Conservation (phyloP, 2,113 vertebrate genomes). For the Hystrix brachyura region DNA sequence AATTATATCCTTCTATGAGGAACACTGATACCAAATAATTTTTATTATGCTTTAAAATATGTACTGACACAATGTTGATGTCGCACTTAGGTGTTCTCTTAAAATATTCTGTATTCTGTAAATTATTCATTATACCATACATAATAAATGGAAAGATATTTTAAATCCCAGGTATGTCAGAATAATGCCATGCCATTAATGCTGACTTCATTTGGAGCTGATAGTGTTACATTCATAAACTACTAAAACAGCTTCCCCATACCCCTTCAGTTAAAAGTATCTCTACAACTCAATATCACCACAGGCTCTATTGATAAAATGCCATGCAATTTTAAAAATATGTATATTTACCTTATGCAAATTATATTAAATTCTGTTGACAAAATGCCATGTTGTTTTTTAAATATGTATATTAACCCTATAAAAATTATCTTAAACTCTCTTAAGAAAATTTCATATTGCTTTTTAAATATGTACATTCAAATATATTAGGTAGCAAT, state of each 20-base stretch:
- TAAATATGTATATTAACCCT: background rate
- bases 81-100: constrained; percentile 34
- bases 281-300: constrained; percentile 1
- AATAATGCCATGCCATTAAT: constrained; percentile 46
- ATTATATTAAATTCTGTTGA: background rate
- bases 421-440: constrained; percentile 61
- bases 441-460: constrained; percentile 58
- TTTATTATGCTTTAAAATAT: constrained; percentile 64
- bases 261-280: constrained; percentile 56
- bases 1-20: constrained; percentile 50
- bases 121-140: constrained; percentile 51
- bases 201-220: constrained; percentile 30
- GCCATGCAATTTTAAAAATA: constrained; percentile 24
- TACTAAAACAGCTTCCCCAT: constrained; percentile 56
- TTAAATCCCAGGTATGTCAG: constrained; percentile 53
- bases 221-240: constrained; percentile 35
- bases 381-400: constrained; percentile 2
- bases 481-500: background rate
- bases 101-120: constrained; percentile 54
- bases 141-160: background rate
- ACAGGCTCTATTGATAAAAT: constrained; percentile 55
- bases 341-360: constrained; percentile 9
- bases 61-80: constrained; percentile 58
- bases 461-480: background rate
- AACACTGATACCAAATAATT: constrained; percentile 12